Evolutionary conservation across 2,888 invertebrate species (phyloP), one percentile per base, ranked within the genome.

Genomic region (Melipona bicolor): DNA sequence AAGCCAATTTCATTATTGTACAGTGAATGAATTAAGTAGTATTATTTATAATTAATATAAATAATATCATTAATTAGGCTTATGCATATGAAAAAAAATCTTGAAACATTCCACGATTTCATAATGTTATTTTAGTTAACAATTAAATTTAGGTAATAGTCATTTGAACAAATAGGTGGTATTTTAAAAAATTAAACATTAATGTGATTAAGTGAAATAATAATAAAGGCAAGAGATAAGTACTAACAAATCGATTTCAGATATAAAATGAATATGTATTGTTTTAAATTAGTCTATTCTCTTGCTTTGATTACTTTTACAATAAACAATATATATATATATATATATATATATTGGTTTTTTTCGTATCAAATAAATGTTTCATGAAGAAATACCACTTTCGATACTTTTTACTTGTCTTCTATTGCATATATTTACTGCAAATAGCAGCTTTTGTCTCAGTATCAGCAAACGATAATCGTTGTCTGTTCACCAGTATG

Each of bases 391-490:
- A 79, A 84, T 67, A 75, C 56, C 69, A 68, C 59, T 69, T 77
- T 50, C 59, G n/a, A 79, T 62, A 77, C 79, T 77, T 62, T 54
- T 62, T 72, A 56, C 24, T 70, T 56, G 13, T 19, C 75, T 77
- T 65, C n/a, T 78, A 61, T 68, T 59, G n/a, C 5, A 65, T 68
- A 62, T 67, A 67, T 52, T 88, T 87, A 88, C 80, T 86, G 79
- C 76, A 89, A 54, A 59, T 79, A 79, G 86, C 88, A 90, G 74
- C 50, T 71, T 50, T 74, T 84, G 64, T 87, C 77, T 84, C 81
- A 83, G 73, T 91, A 94, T 94, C 94, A 94, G 93, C 94, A 94
- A 92, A 94, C 92, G 81, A 94, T 92, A 74, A 94, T 92, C 17
- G 94, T 93, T n/a, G 94, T 91, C 87, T 93, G 94, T 70, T 94